Evolutionary conservation across 2,888 invertebrate genomes (phyloP).

Genomic region (Polymixis lichenea): DNA sequence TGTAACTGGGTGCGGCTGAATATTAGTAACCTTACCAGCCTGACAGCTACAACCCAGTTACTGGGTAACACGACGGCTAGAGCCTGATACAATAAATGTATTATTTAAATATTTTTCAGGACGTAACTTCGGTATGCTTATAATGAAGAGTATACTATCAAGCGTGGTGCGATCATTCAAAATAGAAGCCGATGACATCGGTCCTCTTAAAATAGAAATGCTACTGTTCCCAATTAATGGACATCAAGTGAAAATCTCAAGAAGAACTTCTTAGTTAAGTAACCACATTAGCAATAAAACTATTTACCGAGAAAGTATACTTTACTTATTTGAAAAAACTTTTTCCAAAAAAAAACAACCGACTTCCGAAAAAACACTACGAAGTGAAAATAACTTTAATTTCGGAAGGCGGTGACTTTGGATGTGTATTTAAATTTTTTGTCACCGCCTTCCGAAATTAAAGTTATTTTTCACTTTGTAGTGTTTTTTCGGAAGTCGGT

Average conservation of each 20-base stretch:
- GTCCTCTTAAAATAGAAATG: constrained; percentile 83
- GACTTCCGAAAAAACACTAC: too few species aligned
- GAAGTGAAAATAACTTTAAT: too few species aligned
- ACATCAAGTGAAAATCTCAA: constrained; percentile 78
- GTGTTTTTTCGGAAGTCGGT: too few species aligned
- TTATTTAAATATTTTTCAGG: constrained; percentile 69
- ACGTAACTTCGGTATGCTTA: constrained; percentile 85
- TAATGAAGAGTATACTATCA: constrained; percentile 83
- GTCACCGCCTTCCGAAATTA: too few species aligned
- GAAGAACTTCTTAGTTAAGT: constrained; percentile 62
- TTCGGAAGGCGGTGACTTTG: too few species aligned
- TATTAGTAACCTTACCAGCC: background rate
- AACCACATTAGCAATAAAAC: constrained; percentile 22
- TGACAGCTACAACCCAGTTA: background rate
- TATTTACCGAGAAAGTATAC: background rate
- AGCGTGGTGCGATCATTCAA: constrained; percentile 79
- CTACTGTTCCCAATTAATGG: constrained; percentile 82
- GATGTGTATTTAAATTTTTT: too few species aligned
- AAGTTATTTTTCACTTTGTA: too few species aligned
- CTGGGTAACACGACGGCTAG: too few species aligned
- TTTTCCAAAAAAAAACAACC: too few species aligned
- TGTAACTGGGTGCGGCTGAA: background rate
- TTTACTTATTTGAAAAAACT: constrained; percentile 3
- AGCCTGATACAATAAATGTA: background rate
- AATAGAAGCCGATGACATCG: constrained; percentile 79